Evolutionary conservation across 2,888 invertebrate genomes (phyloP).

Genomic region (Spilarctia lutea): DNA sequence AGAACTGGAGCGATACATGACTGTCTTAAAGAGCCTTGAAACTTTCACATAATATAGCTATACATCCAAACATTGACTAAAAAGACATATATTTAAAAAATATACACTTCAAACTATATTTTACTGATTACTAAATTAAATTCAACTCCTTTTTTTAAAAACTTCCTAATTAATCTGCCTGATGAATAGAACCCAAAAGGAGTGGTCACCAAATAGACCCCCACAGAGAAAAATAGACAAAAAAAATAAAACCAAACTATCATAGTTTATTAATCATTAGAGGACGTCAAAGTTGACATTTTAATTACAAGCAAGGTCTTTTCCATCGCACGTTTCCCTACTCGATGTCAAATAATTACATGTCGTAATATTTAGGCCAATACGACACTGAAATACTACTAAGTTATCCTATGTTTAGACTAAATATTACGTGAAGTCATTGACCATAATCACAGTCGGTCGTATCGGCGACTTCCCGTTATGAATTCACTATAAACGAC

Average conservation of each 20-base stretch:
- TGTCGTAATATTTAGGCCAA: conserved; percentile 6
- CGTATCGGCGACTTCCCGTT: conserved; percentile 78
- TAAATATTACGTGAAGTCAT: conserved; percentile 69
- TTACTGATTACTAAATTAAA: background rate
- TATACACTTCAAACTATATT: background rate
- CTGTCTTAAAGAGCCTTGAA: conserved; percentile 16
- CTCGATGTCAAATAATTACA: conserved; percentile 17
- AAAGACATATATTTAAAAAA: background rate
- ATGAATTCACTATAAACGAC: conserved; percentile 71
- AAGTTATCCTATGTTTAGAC: conserved; percentile 63
- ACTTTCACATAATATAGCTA: conserved; percentile 3
- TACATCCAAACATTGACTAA: background rate
- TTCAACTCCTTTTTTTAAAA: no score
- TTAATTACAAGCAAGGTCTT: conserved; percentile 31
- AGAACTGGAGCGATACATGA: conserved; percentile 16
- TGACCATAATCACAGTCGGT: conserved; percentile 72
- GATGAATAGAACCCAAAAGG: no score
- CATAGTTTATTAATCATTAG: conserved; percentile 3
- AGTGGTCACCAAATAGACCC: conserved; percentile 21
- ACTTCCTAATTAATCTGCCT: no score
- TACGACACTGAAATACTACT: conserved; percentile 45
- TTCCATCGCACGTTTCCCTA: conserved; percentile 19
- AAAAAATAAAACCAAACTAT: background rate
- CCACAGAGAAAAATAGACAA: conserved; percentile 29
- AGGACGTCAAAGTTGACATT: conserved; percentile 26